Evolutionary conservation across 2,797 vertebrate genomes (phyloP), one percentile per base, ranked within the genome.

Genomic region (Hozukius guyotensis): DNA sequence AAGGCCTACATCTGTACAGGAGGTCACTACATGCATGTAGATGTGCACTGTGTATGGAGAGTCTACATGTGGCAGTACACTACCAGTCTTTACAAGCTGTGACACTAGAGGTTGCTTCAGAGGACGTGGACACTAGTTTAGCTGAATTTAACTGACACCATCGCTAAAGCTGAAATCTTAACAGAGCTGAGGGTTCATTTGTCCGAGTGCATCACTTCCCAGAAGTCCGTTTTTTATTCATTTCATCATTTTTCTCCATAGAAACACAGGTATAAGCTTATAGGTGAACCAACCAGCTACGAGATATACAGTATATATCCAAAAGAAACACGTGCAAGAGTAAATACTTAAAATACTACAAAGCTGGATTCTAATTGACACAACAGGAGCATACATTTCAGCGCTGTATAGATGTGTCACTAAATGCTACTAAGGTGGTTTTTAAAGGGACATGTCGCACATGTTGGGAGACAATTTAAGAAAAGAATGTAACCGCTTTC

Each of bases 21-120:
- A 61, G 31, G 38, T 78, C 36, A 76, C 64, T 69, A 72, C 86
- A 72, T 70, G 83, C 72, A 78, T 87, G 85, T 85, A 49, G 65
- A 76, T 67, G 75, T 52, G 42, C 79, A 75, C 53, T 29, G 57
- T 62, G 77, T 78, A 46, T n/a, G 77, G 16, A 61, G 53, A 6
- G 81, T 79, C 61, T 52, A 49, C 42, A 56, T 38, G 66, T 73
- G 80, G 64, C 85, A 71, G 78, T 55, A 84, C 83, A 84, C 82
- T 72, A 85, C 63, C 74, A 49, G 77, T 77, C 85, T 75, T 66
- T 73, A 84, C 85, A 91, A 89, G 84, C 90, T 91, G 86, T 90
- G 87, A 87, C 83, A 77, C 85, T 59, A 72, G 34, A 77, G 57
- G 83, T 77, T 57, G 31, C 68, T 75, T 10, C 64, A 66, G 62